A percentile compares a stretch with the other conserved stretches of the same genome.
phyloP scores from a whole-genome alignment of 2,888 invertebrate species.

The Archips xylosteana region DNA sequence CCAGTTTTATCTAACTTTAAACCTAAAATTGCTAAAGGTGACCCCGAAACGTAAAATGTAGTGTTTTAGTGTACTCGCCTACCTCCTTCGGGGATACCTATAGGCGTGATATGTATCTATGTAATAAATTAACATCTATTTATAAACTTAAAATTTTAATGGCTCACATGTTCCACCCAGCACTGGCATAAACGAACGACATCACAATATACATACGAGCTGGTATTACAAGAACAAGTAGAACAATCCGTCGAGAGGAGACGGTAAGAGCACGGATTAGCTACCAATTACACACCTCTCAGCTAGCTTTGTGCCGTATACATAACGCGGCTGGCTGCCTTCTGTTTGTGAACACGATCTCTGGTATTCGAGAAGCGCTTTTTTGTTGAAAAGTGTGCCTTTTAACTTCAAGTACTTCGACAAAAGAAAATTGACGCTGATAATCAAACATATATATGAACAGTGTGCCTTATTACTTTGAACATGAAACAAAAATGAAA shows the following conservation, averaged over 20 bases:
- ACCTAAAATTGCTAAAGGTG: too few relatives aligned
- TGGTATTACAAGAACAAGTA: conserved; percentile 38
- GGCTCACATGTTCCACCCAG: background rate
- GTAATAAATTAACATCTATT: too few relatives aligned
- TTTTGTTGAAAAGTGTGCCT: background rate
- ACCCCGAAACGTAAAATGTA: too few relatives aligned
- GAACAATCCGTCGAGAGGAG: conserved; percentile 55
- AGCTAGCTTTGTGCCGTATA: conserved; percentile 48
- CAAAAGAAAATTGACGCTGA: too few relatives aligned
- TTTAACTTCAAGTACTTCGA: too few relatives aligned
- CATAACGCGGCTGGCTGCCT: conserved; percentile 39
- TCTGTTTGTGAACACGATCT: conserved; percentile 49
- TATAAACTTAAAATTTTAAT: background rate
- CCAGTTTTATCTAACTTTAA: too few relatives aligned
- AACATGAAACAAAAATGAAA: too few relatives aligned
- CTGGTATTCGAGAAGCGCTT: background rate
- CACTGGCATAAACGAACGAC: conserved; percentile 4
- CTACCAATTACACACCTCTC: conserved; percentile 75
- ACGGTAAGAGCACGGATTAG: conserved; percentile 71
- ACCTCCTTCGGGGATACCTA: too few relatives aligned
- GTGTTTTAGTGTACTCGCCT: too few relatives aligned
- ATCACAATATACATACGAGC: conserved; percentile 2
- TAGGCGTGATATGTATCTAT: too few relatives aligned
- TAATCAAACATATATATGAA: too few relatives aligned
- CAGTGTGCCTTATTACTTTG: too few relatives aligned